phyloP scores from a whole-genome alignment of 2,113 vertebrate species.

The Riparia riparia region DNA sequence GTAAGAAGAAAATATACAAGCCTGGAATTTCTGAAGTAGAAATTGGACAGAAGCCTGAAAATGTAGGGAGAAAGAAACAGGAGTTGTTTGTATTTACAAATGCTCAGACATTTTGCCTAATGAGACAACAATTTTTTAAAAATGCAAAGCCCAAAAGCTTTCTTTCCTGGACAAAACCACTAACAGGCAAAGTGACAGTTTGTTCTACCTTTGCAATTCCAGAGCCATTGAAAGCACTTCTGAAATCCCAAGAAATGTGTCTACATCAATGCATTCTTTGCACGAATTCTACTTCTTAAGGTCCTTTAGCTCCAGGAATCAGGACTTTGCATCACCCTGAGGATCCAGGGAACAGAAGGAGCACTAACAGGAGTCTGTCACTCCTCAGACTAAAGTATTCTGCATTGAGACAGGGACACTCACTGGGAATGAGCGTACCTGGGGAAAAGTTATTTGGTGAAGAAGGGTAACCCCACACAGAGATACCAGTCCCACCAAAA shows the following conservation, averaged over 20 bases:
- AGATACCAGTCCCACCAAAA: not conserved
- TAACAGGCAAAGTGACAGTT: not conserved
- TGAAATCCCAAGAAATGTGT: not conserved
- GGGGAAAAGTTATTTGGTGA: not conserved
- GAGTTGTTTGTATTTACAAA: slow-evolving; percentile 10
- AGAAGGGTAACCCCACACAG: not conserved
- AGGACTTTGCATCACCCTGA: not conserved
- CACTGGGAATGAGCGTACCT: not conserved
- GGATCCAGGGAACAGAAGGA: not conserved
- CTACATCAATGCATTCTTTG: not conserved
- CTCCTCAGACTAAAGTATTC: not conserved
- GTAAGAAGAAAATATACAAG: slow-evolving; percentile 57
- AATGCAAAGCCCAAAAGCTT: not conserved
- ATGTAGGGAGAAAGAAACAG: not conserved
- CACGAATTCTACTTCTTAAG: not conserved
- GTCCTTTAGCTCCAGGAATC: not conserved
- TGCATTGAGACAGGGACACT: not conserved
- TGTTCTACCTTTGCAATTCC: not conserved
- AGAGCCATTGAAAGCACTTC: not conserved
- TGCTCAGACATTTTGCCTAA: not conserved
- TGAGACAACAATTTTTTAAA: not conserved
- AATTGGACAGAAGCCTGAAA: slow-evolving; percentile 57
- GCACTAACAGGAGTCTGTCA: not conserved
- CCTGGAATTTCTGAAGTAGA: slow-evolving; percentile 67
- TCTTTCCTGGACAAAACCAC: not conserved